Base-by-base conservation (phyloP, 2,888 invertebrate species). In the Ormyrus nitidulus region DNA sequence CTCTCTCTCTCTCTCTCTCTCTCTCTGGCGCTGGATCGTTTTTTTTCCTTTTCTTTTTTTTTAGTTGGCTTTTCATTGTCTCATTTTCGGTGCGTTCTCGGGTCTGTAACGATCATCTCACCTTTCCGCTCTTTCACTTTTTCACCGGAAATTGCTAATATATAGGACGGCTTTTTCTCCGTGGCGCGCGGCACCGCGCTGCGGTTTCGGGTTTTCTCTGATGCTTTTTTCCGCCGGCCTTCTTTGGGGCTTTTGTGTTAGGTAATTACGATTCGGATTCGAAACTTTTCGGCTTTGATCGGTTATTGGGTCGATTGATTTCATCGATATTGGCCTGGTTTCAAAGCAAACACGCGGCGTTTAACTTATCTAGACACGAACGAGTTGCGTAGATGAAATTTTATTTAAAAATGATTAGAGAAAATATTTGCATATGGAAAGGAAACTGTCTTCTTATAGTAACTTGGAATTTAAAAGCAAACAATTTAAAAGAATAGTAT, bases 81-180 rank as follows among this genome's bases (percentile, higher is more conserved):
- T 79, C 71, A 79, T 69, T 56, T 53, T 58, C 3, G 58, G 62
- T 54, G 58, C 53, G 68, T 19, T 19, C 10, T 49, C 49, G 75
- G 74, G 58, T 76, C 34, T 34, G 73, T 80, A 77, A 79, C 82
- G 79, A 74, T 73, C 68, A 65, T 75, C 79, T 82, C 75, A 69
- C 69, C 80, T 81, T 83, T 81, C 78, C 80, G 81, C 80, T 81
- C 75, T 79, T 79, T 76, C 72, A 76, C 76, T 70, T 81, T 79
- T 81, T 81, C 61, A 79, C 81, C 79, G 77, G 81, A 81, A 68
- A 79, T 69, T 64, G 76, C 68, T 81, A 77, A 79, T 81, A 68
- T 81, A 68, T 70, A 59, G 69, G 66, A 66, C 54, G 71, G 54
- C 44, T 64, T 78, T 77, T 75, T 79, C 69, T 51, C 62, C 8